phyloP scores from a whole-genome alignment of 2,113 vertebrate species.

The Desmodus rotundus region DNA sequence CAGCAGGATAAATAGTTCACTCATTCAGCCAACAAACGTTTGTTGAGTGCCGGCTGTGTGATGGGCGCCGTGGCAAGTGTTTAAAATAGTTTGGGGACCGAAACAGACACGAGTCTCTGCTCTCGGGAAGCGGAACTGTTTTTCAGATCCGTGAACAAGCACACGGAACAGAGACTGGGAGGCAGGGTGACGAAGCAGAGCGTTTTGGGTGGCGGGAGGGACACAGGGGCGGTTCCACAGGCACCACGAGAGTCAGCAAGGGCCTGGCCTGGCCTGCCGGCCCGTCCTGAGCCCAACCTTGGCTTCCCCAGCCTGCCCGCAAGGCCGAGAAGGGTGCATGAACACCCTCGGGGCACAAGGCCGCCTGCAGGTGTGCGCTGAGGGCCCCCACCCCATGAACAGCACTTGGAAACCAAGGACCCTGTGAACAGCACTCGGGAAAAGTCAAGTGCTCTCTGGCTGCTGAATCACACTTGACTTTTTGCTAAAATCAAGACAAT shows the following conservation, averaged over 20 bases:
- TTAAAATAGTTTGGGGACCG: neutral
- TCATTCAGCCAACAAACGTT: neutral
- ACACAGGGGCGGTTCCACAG: neutral
- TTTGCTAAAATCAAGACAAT: constrained; percentile 64
- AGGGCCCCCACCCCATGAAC: too few species aligned
- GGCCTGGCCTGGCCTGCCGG: neutral
- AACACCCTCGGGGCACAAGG: accelerated
- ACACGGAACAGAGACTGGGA: neutral
- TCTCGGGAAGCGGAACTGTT: neutral
- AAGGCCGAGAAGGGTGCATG: too few species aligned
- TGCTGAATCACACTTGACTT: constrained; percentile 55
- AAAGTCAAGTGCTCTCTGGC: constrained; percentile 56
- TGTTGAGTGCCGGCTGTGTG: neutral
- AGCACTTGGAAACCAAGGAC: too few species aligned
- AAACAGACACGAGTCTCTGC: neutral
- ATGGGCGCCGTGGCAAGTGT: neutral
- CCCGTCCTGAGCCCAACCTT: neutral
- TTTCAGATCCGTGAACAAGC: neutral
- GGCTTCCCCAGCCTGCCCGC: neutral
- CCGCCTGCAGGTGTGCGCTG: accelerated
- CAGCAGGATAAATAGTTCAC: neutral
- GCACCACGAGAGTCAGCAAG: neutral
- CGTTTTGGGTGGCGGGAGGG: neutral
- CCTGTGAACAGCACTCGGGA: neutral
- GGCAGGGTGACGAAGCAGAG: neutral